A percentile compares a stretch with the other conserved stretches of the same genome.
Evolutionary conservation across 2,888 invertebrate genomes (phyloP).

Genomic region (Glaucopsyche alexis): DNA sequence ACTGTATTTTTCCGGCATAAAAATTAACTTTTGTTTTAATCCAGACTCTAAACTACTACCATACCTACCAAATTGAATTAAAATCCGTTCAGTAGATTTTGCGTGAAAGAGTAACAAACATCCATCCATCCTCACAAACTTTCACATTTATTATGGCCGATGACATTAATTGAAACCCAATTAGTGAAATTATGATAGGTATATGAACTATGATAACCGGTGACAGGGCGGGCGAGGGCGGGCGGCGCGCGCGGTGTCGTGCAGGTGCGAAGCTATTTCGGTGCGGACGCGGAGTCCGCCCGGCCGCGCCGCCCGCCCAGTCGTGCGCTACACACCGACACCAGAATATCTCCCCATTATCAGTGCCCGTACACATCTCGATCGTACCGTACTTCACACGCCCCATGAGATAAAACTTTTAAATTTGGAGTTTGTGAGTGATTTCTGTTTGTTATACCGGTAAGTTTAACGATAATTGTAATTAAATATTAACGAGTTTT

Average conservation of each 20-base stretch:
- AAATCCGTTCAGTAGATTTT: no score
- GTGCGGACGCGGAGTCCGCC: conserved; percentile 47
- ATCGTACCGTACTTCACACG: not conserved
- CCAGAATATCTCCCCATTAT: conserved; percentile 30
- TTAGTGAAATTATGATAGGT: conserved; percentile 33
- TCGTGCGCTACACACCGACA: conserved; percentile 48
- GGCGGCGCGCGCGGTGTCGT: conserved; percentile 54
- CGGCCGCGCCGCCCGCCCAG: conserved; percentile 65
- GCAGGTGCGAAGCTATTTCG: conserved; percentile 77
- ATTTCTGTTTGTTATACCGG: not conserved
- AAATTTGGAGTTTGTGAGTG: conserved; percentile 6
- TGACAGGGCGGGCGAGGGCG: conserved; percentile 65
- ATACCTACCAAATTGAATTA: no score
- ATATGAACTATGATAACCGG: conserved; percentile 52
- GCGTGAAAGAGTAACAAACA: no score
- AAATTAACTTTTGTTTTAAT: no score
- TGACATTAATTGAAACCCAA: conserved; percentile 28
- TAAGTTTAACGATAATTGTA: not conserved
- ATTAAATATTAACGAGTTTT: not conserved
- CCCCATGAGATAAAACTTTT: conserved; percentile 15
- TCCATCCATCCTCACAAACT: no score
- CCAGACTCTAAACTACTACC: no score
- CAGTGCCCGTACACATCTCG: conserved; percentile 30
- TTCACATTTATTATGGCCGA: not conserved
- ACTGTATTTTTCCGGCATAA: no score